These are phyloP conservation scores for Drosophila pruinosa DNA, from an alignment of 1,140 invertebrate genomes.

Conservation along the genomic window DNA sequence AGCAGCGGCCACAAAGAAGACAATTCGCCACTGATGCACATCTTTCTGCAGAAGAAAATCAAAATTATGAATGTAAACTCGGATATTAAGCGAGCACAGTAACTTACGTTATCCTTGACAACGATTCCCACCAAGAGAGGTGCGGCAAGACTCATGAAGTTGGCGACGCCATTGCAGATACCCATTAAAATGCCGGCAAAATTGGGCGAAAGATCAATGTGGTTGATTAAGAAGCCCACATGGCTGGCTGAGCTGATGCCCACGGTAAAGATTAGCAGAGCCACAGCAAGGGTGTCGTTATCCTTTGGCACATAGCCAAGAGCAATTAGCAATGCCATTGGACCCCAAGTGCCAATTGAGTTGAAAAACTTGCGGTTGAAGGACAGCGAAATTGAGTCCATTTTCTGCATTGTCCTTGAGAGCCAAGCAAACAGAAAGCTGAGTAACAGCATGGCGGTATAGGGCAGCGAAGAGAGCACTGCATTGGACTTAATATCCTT, in stretches of 20 bases:
- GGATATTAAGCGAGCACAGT: no score
- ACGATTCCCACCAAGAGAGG: conserved; percentile 86
- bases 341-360: conserved; percentile 85
- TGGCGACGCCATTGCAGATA: conserved; percentile 89
- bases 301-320: conserved; percentile 85
- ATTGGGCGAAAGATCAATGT: conserved; percentile 90
- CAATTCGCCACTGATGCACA: conserved; percentile 86
- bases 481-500: conserved; percentile 91
- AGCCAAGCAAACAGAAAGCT: conserved; percentile 85
- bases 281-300: conserved; percentile 84
- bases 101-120: conserved; percentile 85
- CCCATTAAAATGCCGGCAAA: conserved; percentile 88
- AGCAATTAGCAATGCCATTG: conserved; percentile 85
- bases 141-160: conserved; percentile 88
- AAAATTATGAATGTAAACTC: background rate
- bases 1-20: conserved; percentile 88
- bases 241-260: conserved; percentile 89
- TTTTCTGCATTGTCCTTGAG: conserved; percentile 85
- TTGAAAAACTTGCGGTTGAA: conserved; percentile 87
- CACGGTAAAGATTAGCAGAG: conserved; percentile 87
- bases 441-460: conserved; percentile 87
- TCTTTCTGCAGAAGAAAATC: conserved; percentile 79
- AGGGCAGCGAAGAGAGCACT: conserved; percentile 89
- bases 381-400: conserved; percentile 84
- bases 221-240: conserved; percentile 87